Evolutionary conservation across 2,797 vertebrate species (phyloP), one percentile per base, ranked within the genome.

Genomic region (Ctenosaura bakeri): DNA sequence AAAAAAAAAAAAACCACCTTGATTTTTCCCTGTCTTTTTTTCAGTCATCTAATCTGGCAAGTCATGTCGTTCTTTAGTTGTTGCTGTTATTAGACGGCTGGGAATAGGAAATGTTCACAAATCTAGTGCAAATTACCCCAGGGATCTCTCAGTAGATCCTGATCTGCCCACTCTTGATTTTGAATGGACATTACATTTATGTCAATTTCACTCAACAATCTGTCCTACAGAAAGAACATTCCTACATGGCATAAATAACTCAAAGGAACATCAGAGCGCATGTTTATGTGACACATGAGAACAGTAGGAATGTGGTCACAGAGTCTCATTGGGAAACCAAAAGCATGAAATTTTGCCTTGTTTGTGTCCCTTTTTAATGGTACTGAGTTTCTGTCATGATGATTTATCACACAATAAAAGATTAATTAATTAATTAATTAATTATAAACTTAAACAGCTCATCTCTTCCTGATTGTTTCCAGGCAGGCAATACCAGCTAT

Each of bases 371-470:
- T 85, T 50, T 29, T 86, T 77, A 26, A 76, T 59, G 29, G 52
- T 42, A 86, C 50, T 35, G 10, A 74, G 83, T 56, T 56, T 20
- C 52, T 50, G 38, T 56, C 88, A 50, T 64, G 52, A 22, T 88
- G 80, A 74, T 83, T 88, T 88, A 59, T 83, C 42, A 32, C 16
- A 14, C 54, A 73, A 62, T 88, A 83, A 88, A 88, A 13, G 52
- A 18, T n/a, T n/a, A n/a, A n/a, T n/a, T n/a, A n/a, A n/a, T n/a
- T n/a, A n/a, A n/a, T n/a, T n/a, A n/a, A n/a, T n/a, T n/a, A n/a
- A n/a, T n/a, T n/a, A n/a, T n/a, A n/a, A 88, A 74, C 46, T 56
- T 35, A 54, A 18, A 82, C 29, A 88, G 9, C 6, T 66, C 52
- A 74, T 38, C 52, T 69, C 35, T 71, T 82, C 29, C 26, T 13